Evolutionary conservation across 2,888 invertebrate species (phyloP), one percentile per base, ranked within the genome.

Genomic region (Machimus rusticus): DNA sequence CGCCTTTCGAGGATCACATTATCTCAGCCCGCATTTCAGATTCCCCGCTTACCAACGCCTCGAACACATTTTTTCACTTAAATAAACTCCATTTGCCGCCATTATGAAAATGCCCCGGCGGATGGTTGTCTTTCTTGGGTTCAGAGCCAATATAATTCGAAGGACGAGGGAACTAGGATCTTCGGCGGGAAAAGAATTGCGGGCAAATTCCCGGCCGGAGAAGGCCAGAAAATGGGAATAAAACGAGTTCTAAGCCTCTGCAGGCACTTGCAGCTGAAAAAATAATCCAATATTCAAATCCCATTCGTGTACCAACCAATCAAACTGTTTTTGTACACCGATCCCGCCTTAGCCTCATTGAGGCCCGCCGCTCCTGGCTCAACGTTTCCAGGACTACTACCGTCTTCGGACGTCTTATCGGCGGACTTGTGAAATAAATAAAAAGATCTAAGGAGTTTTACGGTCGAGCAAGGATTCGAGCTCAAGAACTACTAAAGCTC

Each of bases 11-110:
- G 66, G 66, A 66, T 66, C 28, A 28, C 28, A 66, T 66, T 66
- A 66, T 66, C 66, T 28, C 23, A 66, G 28, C 12, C 51, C 81
- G 6, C 81, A 81, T 55, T 81, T 55, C 31, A 31, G 81, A 55
- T 81, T 81, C 51, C 5, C 9, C 55, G 43, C 51, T 51, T n/a
- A 28, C 81, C 43, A 81, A 16, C 31, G 31, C 14, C 55, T 28
- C 31, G 55, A 81, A 81, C 81, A 81, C 81, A 81, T 81, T 51
- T 81, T 81, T 81, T 81, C 81, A 81, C 81, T 81, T 81, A 81
- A 81, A 81, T 51, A 51, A 81, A 81, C 81, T 81, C 81, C 46
- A 81, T 81, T 81, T 81, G 81, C 81, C 51, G 34, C 55, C 55
- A 81, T 81, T 34, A 81, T 81, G 55, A 51, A 81, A 81, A 81